Base-by-base conservation (phyloP, 2,888 invertebrate genomes). In the Dryobotodes eremita region DNA sequence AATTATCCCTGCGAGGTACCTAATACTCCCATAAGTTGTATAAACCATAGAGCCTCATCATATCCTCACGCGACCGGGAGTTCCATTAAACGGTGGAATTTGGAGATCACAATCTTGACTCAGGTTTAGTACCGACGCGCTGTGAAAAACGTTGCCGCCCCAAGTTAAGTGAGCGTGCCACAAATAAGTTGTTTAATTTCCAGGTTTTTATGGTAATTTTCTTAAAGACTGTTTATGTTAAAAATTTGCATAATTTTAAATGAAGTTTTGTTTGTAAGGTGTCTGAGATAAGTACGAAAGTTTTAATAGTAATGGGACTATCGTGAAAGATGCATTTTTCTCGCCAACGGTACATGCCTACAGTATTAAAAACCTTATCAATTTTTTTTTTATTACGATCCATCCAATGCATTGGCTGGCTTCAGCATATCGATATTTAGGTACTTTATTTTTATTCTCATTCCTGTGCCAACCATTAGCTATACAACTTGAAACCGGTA, bases 21-120 rank as follows among this genome's bases (percentile, higher is more conserved):
- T 36, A 36, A 36, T 82, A 85, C 84, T 84, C 87, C 75, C 86
- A 89, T 80, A 90, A 90, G 83, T 86, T 82, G 83, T 83, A 82
- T 82, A 87, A 82, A 80, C 84, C 86, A 77, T 79, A 84, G 84
- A 87, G 79, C 55, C 72, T 82, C 80, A 62, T 62, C 79, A 81
- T 53, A 74, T 75, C 77, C 85, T 84, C 86, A 86, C 88, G 88
- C 85, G 88, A 85, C 66, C 79, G 71, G 61, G 46, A 85, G 76
- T 80, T 86, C 84, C 87, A 90, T 91, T 89, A 89, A 87, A 82
- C 86, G 84, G 85, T 84, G 82, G 80, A 87, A 90, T 91, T 90
- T 80, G 86, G 78, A 86, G 92, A 92, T 93, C 83, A 75, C 84
- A 90, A 93, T 92, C 93, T 89, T 42, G 64, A 61, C 74, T 31